Conservation (phyloP, 2,113 vertebrate species). For the Lepisosteus oculatus region DNA sequence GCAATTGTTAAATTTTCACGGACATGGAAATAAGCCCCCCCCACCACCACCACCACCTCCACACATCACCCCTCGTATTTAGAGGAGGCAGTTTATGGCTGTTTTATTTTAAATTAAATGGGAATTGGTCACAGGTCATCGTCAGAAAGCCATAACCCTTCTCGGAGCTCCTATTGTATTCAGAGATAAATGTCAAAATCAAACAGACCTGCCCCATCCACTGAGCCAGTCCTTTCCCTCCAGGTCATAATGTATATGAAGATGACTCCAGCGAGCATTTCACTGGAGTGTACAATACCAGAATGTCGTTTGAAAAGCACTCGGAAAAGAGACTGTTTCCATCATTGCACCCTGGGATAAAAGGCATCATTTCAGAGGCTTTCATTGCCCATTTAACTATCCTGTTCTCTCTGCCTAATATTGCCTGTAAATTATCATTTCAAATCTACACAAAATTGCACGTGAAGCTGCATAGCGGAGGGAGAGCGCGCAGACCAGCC, state of each 20-base stretch:
- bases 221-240: constrained; percentile 23
- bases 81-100: constrained; percentile 34
- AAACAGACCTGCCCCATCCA: constrained; percentile 15
- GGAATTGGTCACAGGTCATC: constrained; percentile 47
- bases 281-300: constrained; percentile 28
- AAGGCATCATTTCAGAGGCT: constrained; percentile 40
- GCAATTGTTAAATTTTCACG: constrained; percentile 8
- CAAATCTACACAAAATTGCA: constrained; percentile 30
- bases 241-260: constrained; percentile 31
- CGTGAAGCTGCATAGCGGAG: constrained; percentile 5
- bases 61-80: not conserved
- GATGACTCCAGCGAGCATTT: constrained; percentile 23
- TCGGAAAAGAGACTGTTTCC: constrained; percentile 29
- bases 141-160: constrained; percentile 35
- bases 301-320: constrained; percentile 41
- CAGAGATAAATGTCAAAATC: constrained; percentile 39
- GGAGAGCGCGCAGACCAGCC: constrained; percentile 4
- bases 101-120: constrained; percentile 56
- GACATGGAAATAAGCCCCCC: constrained; percentile 12
- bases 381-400: constrained; percentile 46
- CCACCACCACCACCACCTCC: constrained; percentile 14
- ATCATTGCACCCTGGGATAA: constrained; percentile 40
- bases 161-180: constrained; percentile 39
- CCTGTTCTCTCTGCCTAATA: constrained; percentile 40
- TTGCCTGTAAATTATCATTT: constrained; percentile 43